A percentile compares a stretch with the other conserved stretches of the same genome.
These are phyloP conservation scores for Nymphalis c-album DNA, from an alignment of 2,888 invertebrate species.

Conservation along the genomic window DNA sequence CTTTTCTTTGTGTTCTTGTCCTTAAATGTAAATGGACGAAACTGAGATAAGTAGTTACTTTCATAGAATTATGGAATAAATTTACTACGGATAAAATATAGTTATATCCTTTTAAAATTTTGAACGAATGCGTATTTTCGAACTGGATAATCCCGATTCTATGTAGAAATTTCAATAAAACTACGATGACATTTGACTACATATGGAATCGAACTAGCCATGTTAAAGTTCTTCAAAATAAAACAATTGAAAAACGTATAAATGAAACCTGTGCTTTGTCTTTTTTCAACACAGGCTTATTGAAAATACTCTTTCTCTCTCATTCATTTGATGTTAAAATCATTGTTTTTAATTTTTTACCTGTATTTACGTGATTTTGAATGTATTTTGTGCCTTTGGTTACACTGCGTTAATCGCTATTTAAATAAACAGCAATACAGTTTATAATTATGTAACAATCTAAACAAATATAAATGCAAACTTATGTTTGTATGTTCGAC, in stretches of 20 bases:
- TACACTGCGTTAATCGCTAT: neutral
- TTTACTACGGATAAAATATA: no score
- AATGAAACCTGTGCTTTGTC: conserved; percentile 1
- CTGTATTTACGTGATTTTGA: neutral
- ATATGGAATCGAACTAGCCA: neutral
- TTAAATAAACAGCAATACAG: no score
- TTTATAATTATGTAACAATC: no score
- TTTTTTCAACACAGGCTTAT: neutral
- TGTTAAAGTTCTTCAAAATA: conserved; percentile 5
- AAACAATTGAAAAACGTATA: conserved; percentile 5
- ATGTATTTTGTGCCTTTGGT: neutral
- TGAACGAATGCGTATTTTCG: neutral
- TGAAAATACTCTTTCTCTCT: neutral
- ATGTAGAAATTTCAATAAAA: conserved; percentile 3
- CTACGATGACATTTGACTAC: conserved; percentile 4
- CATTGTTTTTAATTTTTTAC: neutral
- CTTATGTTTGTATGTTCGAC: no score
- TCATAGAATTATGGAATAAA: no score
- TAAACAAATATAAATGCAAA: no score
- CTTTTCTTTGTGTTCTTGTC: no score
- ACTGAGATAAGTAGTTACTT: no score
- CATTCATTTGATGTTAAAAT: neutral
- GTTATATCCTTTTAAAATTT: no score
- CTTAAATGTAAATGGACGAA: no score
- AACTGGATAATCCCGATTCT: neutral